These are phyloP conservation scores for Eclectus roratus DNA, from an alignment of 2,113 vertebrate genomes.

Conservation along the genomic window DNA sequence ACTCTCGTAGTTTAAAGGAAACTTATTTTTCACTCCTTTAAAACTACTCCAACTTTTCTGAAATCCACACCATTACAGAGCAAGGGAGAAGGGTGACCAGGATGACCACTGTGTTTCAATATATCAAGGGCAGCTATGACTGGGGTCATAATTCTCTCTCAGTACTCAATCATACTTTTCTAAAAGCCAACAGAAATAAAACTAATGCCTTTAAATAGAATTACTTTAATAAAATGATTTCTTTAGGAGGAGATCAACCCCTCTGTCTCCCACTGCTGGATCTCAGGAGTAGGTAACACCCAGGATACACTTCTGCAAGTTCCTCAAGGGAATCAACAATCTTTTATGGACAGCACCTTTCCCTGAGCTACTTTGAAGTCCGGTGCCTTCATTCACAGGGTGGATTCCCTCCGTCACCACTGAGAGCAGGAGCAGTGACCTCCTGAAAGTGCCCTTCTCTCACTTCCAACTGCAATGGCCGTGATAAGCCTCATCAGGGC, in stretches of 20 bases:
- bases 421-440: background rate
- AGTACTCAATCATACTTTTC: background rate
- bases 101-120: background rate
- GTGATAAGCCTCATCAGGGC: background rate
- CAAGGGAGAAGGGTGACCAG: background rate
- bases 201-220: background rate
- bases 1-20: background rate
- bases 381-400: fast-evolving
- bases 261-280: background rate
- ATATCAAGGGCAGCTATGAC: background rate
- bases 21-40: background rate
- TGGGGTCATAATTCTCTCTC: background rate
- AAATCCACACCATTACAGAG: background rate
- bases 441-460: background rate
- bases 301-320: background rate
- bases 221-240: background rate
- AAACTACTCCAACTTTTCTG: background rate
- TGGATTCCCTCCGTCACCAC: background rate
- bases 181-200: background rate
- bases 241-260: background rate
- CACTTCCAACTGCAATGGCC: background rate
- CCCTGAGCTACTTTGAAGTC: background rate
- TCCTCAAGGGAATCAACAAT: background rate
- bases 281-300: background rate
- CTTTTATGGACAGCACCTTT: fast-evolving